Percentiles rank a stretch among this genome's conserved stretches.
phyloP scores from a whole-genome alignment of 2,113 vertebrate species.

The Piaya cayana region DNA sequence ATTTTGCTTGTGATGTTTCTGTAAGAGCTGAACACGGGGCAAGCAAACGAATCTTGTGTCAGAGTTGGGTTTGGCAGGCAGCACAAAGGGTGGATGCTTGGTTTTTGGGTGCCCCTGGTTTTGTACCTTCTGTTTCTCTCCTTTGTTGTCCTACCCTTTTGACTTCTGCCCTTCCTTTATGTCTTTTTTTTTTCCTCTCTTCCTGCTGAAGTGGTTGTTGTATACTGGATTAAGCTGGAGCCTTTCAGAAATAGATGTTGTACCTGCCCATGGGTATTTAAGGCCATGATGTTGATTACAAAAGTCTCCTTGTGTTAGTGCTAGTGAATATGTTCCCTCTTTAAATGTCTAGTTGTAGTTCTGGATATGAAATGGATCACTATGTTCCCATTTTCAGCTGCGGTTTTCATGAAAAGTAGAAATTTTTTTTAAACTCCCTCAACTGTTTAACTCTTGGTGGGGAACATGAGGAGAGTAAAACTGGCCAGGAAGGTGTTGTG shows the following conservation, averaged over 20 bases:
- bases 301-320: constrained; percentile 56
- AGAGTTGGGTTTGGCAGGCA: neutral
- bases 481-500: neutral
- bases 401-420: constrained; percentile 15
- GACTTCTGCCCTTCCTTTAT: constrained; percentile 16
- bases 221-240: neutral
- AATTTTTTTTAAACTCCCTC: neutral
- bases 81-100: neutral
- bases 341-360: constrained; percentile 13
- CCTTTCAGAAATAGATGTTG: constrained; percentile 43
- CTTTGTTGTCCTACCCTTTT: constrained; percentile 14
- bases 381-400: constrained; percentile 61
- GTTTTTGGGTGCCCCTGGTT: neutral
- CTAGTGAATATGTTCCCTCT: constrained; percentile 63
- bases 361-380: constrained; percentile 54
- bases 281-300: constrained; percentile 49
- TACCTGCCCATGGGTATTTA: constrained; percentile 60
- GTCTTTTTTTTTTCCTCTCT: neutral
- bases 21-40: neutral
- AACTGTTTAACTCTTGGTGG: constrained; percentile 32
- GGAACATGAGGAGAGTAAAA: neutral
- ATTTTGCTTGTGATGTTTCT: neutral
- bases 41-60: neutral
- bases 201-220: constrained; percentile 1
- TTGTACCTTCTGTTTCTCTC: neutral